These are phyloP conservation scores for Ctenodactylus gundi DNA, from an alignment of 2,113 vertebrate species.

Conservation along the genomic window DNA sequence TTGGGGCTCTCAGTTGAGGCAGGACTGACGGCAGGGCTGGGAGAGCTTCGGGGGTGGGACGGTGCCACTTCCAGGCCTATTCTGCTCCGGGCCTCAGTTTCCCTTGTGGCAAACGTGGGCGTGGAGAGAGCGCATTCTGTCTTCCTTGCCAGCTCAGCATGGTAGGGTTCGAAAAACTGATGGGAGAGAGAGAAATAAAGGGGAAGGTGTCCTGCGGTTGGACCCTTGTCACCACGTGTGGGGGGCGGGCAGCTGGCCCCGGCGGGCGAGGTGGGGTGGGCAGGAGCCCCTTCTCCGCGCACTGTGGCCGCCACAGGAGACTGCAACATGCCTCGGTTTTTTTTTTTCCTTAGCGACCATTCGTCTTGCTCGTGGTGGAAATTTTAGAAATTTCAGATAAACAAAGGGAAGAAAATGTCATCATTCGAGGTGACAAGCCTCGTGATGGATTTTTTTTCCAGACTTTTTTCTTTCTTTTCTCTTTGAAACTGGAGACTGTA, in stretches of 20 bases:
- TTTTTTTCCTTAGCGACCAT: not conserved
- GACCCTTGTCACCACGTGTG: not conserved
- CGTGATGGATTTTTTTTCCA: not conserved
- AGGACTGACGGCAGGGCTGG: rapidly evolving
- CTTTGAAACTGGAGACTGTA: not conserved
- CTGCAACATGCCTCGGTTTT: rapidly evolving
- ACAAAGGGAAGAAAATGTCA: not conserved
- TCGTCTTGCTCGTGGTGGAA: not conserved
- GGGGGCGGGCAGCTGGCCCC: not conserved
- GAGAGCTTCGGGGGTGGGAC: not conserved
- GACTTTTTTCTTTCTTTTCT: not conserved
- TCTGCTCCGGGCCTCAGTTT: not conserved
- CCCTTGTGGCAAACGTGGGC: not conserved
- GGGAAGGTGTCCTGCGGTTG: not conserved
- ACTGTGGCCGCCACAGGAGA: not conserved
- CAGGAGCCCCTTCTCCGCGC: no score
- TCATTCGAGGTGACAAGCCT: not conserved
- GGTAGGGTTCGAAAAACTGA: not conserved
- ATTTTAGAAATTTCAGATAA: not conserved
- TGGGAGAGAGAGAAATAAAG: not conserved
- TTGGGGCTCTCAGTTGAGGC: no score
- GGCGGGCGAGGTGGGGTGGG: no score
- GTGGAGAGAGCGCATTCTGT: no score
- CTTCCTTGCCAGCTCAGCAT: not conserved
- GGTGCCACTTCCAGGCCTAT: not conserved